These are phyloP conservation scores for Pipistrellus pygmaeus DNA, from an alignment of 2,797 vertebrate species.

Conservation along the genomic window DNA sequence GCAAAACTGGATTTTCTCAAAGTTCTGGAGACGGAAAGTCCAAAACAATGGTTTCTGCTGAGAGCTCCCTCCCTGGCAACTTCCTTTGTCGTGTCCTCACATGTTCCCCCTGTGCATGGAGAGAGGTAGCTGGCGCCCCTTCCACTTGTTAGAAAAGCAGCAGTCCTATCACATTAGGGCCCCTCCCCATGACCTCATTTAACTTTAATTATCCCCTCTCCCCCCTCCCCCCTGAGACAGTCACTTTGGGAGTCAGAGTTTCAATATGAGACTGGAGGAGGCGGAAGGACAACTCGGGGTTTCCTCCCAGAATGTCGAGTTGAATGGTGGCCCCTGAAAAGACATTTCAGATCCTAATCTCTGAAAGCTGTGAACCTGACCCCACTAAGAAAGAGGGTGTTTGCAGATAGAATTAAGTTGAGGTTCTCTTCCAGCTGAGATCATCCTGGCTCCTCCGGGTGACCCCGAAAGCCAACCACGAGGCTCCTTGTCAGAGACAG, in stretches of 20 bases:
- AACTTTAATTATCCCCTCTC: background rate
- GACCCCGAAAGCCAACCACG: background rate
- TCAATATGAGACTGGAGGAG: background rate
- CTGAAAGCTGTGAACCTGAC: background rate
- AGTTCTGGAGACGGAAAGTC: background rate
- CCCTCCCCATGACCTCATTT: background rate
- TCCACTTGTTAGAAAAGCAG: background rate
- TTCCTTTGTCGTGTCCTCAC: background rate
- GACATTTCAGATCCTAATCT: no score
- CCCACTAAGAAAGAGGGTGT: background rate
- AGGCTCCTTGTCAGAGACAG: background rate
- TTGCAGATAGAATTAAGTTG: background rate
- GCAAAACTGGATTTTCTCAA: background rate
- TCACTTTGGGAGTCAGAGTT: background rate
- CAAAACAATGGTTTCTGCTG: background rate
- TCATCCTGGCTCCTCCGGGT: background rate
- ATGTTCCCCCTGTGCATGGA: background rate
- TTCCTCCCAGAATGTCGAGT: background rate
- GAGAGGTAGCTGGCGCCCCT: background rate
- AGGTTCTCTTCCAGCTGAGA: background rate
- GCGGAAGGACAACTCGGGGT: background rate
- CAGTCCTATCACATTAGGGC: background rate
- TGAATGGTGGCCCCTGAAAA: background rate
- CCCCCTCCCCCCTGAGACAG: background rate
- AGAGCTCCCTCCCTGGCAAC: background rate